phyloP scores from a whole-genome alignment of 2,797 vertebrate species.

The Sebastes alutus region DNA sequence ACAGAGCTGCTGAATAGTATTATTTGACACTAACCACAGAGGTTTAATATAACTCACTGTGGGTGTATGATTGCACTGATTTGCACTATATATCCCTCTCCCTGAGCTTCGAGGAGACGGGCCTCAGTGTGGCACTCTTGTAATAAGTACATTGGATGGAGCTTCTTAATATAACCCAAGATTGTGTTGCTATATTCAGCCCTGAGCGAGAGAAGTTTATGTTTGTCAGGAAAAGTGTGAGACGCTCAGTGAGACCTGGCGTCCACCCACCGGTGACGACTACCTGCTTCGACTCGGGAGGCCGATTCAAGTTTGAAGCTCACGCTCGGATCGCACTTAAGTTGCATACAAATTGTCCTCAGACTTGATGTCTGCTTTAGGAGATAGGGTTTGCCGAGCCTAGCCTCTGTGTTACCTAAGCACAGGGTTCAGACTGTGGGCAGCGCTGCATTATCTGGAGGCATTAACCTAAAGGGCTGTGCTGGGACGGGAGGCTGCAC shows the following conservation, averaged over 20 bases:
- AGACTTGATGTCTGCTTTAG: slow-evolving; percentile 9
- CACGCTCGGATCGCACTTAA: neutral
- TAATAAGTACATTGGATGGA: slow-evolving; percentile 37
- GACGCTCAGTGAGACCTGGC: neutral
- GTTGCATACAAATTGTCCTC: slow-evolving; percentile 37
- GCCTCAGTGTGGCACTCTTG: slow-evolving; percentile 20
- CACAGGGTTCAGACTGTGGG: slow-evolving; percentile 35
- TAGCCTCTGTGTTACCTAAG: slow-evolving; percentile 4
- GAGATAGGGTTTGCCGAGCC: neutral
- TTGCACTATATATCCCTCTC: slow-evolving; percentile 14
- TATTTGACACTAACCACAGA: slow-evolving; percentile 42
- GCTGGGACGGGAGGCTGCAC: neutral
- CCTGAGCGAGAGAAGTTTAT: slow-evolving; percentile 24
- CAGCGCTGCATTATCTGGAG: slow-evolving; percentile 25
- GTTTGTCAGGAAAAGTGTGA: slow-evolving; percentile 29
- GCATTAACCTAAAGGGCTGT: neutral
- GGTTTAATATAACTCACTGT: slow-evolving; percentile 54
- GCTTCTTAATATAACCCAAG: slow-evolving; percentile 53
- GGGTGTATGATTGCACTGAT: slow-evolving; percentile 51
- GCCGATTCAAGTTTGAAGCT: neutral
- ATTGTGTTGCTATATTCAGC: slow-evolving; percentile 38
- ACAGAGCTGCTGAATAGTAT: slow-evolving; percentile 31
- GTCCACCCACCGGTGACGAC: slow-evolving; percentile 36
- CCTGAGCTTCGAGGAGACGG: slow-evolving; percentile 31
- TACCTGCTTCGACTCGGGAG: neutral